phyloP scores from a whole-genome alignment of 2,113 vertebrate genomes.

The Sterrhoptilus dennistouni region DNA sequence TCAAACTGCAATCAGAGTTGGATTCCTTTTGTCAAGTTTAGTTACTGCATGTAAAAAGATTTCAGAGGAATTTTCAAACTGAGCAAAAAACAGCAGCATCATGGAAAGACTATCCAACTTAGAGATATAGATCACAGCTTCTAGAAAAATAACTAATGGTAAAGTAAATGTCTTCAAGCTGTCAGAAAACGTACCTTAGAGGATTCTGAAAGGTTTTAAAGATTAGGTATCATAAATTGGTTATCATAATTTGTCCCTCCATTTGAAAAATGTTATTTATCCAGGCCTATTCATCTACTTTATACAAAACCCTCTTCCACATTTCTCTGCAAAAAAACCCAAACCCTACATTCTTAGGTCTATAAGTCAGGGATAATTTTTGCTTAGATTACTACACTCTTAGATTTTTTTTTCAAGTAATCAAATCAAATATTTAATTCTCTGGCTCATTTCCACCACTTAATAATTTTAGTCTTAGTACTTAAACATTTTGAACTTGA shows the following conservation, averaged over 20 bases:
- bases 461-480: background rate
- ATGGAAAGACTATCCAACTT: background rate
- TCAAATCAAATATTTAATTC: background rate
- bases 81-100: background rate
- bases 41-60: background rate
- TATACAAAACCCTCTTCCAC: background rate
- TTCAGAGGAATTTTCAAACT: background rate
- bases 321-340: background rate
- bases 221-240: background rate
- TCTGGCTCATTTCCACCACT: background rate
- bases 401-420: background rate
- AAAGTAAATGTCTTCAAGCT: background rate
- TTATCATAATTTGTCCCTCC: background rate
- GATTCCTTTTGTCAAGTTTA: background rate
- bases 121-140: background rate
- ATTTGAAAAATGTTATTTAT: constrained; percentile 28
- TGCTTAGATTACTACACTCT: background rate
- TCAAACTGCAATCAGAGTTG: background rate
- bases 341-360: background rate
- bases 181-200: background rate
- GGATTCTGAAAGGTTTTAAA: constrained; percentile 46
- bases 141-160: background rate
- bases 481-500: background rate
- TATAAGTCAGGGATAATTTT: background rate
- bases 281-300: background rate